Percentiles rank a stretch among this genome's conserved stretches.
Evolutionary conservation across 2,888 invertebrate species (phyloP).

Genomic region (Muschampia plurimacula): DNA sequence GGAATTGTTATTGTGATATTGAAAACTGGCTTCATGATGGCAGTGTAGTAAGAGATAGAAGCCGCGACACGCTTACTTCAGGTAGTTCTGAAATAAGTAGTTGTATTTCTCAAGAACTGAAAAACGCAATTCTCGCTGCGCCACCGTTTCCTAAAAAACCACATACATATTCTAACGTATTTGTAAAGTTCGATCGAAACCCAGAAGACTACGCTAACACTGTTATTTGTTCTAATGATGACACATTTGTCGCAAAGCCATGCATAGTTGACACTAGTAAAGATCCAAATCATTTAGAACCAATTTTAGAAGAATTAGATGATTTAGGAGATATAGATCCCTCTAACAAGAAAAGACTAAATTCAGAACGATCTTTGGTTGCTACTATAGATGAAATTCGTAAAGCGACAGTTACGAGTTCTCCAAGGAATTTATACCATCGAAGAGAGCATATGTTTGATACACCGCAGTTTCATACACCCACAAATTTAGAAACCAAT

Average conservation of each 20-base stretch:
- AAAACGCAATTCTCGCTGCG: constrained; percentile 75
- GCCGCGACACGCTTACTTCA: constrained; percentile 85
- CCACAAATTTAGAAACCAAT: constrained; percentile 66
- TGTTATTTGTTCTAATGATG: constrained; percentile 76
- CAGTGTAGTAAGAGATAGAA: constrained; percentile 85
- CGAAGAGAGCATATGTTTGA: constrained; percentile 82
- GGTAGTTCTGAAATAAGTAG: constrained; percentile 85
- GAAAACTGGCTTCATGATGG: constrained; percentile 88
- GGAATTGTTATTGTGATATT: constrained; percentile 88
- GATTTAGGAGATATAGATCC: constrained; percentile 79
- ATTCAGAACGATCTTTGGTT: constrained; percentile 86
- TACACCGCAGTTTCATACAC: constrained; percentile 67
- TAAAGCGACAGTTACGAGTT: constrained; percentile 83
- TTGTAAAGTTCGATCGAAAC: constrained; percentile 74
- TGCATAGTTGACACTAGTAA: constrained; percentile 81
- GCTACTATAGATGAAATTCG: constrained; percentile 88
- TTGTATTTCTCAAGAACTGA: constrained; percentile 77
- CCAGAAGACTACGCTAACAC: constrained; percentile 84
- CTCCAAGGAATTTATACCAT: constrained; percentile 84
- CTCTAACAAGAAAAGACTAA: constrained; percentile 71
- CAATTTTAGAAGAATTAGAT: constrained; percentile 85
- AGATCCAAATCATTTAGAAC: constrained; percentile 83
- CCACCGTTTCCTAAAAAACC: constrained; percentile 75
- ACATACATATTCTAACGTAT: constrained; percentile 79
- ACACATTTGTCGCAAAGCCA: constrained; percentile 84